Evolutionary conservation across 2,888 invertebrate genomes (phyloP).

Genomic region (Drosophila parthenogenetica): DNA sequence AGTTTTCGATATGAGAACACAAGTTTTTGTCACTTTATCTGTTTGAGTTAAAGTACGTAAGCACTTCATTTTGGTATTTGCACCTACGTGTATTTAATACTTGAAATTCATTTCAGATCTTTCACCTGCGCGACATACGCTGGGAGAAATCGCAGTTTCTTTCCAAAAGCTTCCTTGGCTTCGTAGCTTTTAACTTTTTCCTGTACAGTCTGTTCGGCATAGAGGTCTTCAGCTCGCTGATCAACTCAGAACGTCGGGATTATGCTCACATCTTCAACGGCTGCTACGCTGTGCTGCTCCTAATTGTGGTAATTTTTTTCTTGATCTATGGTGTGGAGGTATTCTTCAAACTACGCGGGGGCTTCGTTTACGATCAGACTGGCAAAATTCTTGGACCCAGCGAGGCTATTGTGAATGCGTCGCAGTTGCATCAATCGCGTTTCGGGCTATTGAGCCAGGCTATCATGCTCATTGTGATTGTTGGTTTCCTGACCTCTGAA

Average conservation of each 20-base stretch:
- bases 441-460: constrained; percentile 95
- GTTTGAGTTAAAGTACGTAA: constrained; percentile 35
- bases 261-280: constrained; percentile 96
- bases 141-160: constrained; percentile 96
- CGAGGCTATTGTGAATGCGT: constrained; percentile 89
- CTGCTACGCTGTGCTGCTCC: constrained; percentile 95
- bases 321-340: constrained; percentile 97
- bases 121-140: constrained; percentile 93
- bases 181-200: constrained; percentile 95
- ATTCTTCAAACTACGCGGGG: constrained; percentile 95
- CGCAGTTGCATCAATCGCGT: constrained; percentile 95
- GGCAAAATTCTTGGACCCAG: constrained; percentile 87
- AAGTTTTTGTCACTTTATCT: background rate
- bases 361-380: constrained; percentile 91
- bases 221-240: constrained; percentile 86
- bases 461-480: constrained; percentile 94
- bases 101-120: constrained; percentile 88
- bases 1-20: constrained; percentile 31
- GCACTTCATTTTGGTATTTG: constrained; percentile 24
- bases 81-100: background rate
- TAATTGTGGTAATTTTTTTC: constrained; percentile 96
- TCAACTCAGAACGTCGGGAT: constrained; percentile 81
- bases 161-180: constrained; percentile 95
- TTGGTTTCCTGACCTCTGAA: constrained; percentile 95
- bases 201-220: constrained; percentile 94